These are phyloP conservation scores for Trachythela sp. DNA, from an alignment of 64 coral and sea anemone species.

Conservation along the genomic window DNA sequence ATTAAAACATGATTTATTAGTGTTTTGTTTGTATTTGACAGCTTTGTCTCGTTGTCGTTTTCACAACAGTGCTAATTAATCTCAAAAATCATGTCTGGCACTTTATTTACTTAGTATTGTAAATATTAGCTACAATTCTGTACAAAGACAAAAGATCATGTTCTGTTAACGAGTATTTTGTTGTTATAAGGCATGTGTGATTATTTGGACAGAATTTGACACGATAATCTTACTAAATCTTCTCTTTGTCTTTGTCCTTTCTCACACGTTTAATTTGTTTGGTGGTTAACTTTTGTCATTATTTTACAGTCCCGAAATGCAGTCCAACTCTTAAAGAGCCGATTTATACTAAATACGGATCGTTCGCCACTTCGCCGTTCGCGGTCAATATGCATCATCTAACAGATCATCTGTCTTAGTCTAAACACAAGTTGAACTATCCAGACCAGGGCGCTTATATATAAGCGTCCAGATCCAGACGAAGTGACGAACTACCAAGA, in stretches of 20 bases:
- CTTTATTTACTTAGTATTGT: not conserved
- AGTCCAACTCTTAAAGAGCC: not conserved
- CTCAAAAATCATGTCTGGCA: not conserved
- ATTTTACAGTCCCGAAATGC: not conserved
- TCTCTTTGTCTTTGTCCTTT: not conserved
- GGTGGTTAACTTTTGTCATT: not conserved
- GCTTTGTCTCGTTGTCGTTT: too few relatives aligned
- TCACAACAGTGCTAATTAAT: not conserved
- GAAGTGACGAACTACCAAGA: too few relatives aligned
- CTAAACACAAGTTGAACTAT: too few relatives aligned
- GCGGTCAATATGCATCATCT: too few relatives aligned
- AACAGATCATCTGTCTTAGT: too few relatives aligned
- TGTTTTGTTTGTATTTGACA: too few relatives aligned
- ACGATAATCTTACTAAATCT: not conserved
- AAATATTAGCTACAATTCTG: not conserved
- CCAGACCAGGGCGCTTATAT: too few relatives aligned
- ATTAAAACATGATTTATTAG: too few relatives aligned
- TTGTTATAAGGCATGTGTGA: not conserved
- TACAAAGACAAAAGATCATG: not conserved
- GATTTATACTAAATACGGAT: too few relatives aligned
- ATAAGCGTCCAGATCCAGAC: too few relatives aligned
- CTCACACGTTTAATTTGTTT: too few relatives aligned
- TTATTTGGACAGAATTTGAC: not conserved
- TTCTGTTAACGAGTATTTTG: not conserved
- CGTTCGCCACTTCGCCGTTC: too few relatives aligned